phyloP scores from a whole-genome alignment of 2,113 vertebrate species.

The Malurus elegans region DNA sequence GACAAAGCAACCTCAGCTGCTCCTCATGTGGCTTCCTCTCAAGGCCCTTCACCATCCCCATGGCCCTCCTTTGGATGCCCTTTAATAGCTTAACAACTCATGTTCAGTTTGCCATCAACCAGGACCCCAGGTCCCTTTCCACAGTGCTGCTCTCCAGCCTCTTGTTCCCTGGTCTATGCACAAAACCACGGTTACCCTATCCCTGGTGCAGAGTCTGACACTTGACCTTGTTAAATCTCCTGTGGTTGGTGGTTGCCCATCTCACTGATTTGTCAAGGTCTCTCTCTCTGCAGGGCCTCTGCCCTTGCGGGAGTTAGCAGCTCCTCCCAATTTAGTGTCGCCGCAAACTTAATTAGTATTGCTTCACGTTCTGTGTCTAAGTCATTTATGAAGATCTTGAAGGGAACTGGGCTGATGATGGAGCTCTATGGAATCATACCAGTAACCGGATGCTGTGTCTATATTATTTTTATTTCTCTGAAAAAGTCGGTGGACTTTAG shows the following conservation, averaged over 20 bases:
- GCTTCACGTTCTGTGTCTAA: neutral
- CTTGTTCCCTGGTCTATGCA: neutral
- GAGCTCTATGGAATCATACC: accelerated
- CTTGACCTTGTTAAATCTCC: neutral
- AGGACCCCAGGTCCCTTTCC: neutral
- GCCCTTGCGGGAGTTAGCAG: neutral
- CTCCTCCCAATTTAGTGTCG: neutral
- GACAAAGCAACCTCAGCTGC: neutral
- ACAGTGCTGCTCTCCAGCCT: neutral
- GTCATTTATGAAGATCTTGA: neutral
- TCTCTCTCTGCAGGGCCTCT: neutral
- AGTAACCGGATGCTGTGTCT: no score
- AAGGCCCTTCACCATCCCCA: neutral
- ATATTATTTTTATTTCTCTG: neutral
- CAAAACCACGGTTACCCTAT: neutral
- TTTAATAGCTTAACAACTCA: no score
- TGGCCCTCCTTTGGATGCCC: neutral
- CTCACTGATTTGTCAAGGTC: neutral
- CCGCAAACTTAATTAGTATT: neutral
- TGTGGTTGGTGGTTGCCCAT: neutral
- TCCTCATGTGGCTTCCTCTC: neutral
- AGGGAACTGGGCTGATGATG: neutral
- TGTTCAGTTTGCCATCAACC: neutral
- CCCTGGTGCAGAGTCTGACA: neutral
- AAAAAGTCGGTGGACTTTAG: neutral